phyloP scores from a whole-genome alignment of 2,888 invertebrate species.

The Tetragonisca angustula region DNA sequence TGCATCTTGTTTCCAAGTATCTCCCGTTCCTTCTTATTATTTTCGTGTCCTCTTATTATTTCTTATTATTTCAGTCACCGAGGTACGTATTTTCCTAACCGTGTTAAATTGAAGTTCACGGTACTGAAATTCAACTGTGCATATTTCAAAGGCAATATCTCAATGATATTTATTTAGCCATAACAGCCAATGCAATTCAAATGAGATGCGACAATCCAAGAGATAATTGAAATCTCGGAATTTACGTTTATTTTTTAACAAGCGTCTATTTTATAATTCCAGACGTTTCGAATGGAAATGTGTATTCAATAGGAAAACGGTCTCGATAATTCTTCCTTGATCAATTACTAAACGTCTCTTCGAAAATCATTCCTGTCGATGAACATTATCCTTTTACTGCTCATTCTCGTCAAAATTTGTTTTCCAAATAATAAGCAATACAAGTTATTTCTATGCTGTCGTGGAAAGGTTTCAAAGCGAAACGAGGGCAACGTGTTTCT shows the following conservation, averaged over 20 bases:
- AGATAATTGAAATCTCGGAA: not conserved
- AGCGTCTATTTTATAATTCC: not conserved
- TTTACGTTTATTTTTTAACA: slow-evolving; percentile 4
- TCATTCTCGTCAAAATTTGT: not conserved
- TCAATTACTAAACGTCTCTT: no score
- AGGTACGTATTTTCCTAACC: not conserved
- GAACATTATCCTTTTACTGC: not conserved
- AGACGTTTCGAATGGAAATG: not conserved
- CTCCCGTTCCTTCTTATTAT: no score
- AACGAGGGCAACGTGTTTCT: not conserved
- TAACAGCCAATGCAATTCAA: slow-evolving; percentile 14
- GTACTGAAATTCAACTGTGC: not conserved
- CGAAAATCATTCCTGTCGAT: not conserved
- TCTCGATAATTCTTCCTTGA: not conserved
- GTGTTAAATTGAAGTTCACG: not conserved
- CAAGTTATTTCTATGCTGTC: not conserved
- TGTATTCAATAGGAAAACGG: not conserved
- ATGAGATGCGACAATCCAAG: not conserved
- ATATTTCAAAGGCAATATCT: not conserved
- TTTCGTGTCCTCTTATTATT: no score
- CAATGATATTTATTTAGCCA: slow-evolving; percentile 3
- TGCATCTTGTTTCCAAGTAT: not conserved
- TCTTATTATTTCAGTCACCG: no score
- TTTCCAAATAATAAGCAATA: not conserved
- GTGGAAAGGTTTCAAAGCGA: not conserved